Percentiles rank a stretch among this genome's conserved stretches.
Evolutionary conservation across 2,113 vertebrate species (phyloP).

Genomic region (Syrmaticus mikado): DNA sequence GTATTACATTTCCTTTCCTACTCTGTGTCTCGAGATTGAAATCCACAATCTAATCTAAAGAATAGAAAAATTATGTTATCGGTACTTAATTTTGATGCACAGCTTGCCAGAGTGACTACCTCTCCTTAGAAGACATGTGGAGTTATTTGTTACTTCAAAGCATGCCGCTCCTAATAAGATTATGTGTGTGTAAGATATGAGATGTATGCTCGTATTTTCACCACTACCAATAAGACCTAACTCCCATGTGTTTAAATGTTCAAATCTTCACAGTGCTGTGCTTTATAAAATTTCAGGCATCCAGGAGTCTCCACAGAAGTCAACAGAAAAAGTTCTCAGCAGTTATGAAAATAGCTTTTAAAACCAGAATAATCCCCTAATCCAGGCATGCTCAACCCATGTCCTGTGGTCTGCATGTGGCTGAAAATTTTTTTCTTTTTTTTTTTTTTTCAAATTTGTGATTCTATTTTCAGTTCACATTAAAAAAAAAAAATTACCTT

Average conservation of each 20-base stretch:
- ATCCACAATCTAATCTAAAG: background rate
- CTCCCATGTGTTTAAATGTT: background rate
- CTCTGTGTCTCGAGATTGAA: background rate
- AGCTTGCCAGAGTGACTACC: constrained; percentile 12
- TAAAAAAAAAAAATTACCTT: too few species aligned
- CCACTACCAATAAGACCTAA: background rate
- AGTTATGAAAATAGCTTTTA: background rate
- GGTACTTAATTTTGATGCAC: background rate
- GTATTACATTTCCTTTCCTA: background rate
- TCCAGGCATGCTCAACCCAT: too few species aligned
- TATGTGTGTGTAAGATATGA: background rate
- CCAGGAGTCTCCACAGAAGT: background rate
- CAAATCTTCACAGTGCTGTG: background rate
- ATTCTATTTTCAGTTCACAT: too few species aligned
- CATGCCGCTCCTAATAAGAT: constrained; percentile 13
- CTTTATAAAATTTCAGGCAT: background rate
- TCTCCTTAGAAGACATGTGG: background rate
- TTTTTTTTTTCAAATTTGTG: too few species aligned
- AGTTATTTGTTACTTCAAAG: constrained; percentile 14
- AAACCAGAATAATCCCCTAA: background rate
- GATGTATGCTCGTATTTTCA: background rate
- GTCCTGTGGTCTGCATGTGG: too few species aligned
- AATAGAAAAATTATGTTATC: background rate
- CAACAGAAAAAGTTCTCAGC: background rate
- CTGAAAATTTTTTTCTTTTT: too few species aligned